phyloP scores from a whole-genome alignment of 2,113 vertebrate genomes.

The Psammodynastes pulverulentus region DNA sequence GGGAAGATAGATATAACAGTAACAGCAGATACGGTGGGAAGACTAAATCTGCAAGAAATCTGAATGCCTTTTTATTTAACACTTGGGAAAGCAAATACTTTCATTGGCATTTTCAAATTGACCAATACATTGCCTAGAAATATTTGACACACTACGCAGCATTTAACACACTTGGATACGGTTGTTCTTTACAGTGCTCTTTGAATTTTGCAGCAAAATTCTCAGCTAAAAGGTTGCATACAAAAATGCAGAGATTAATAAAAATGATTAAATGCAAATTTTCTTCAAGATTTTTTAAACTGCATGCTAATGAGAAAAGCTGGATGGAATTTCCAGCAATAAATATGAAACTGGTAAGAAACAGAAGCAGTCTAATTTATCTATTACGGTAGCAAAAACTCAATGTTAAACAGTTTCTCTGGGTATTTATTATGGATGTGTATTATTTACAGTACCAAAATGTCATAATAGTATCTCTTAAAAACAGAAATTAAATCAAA shows the following conservation, averaged over 20 bases:
- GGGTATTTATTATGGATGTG: not conserved
- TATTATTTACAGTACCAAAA: not conserved
- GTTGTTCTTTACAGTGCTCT: not conserved
- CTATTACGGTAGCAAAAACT: not conserved
- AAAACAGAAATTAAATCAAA: not conserved
- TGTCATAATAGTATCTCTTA: not conserved
- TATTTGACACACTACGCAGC: not conserved
- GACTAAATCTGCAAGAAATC: not conserved
- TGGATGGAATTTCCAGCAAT: not conserved
- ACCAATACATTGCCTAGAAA: not conserved
- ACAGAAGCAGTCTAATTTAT: not conserved
- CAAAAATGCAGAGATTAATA: not conserved
- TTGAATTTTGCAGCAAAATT: not conserved
- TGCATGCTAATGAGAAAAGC: not conserved
- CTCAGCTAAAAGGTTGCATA: not conserved
- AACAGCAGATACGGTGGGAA: not conserved
- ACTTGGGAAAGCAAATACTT: not conserved
- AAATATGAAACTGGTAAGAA: not conserved
- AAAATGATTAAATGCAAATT: not conserved
- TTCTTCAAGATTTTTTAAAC: not conserved
- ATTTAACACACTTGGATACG: not conserved
- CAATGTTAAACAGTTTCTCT: not conserved
- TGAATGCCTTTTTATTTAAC: not conserved
- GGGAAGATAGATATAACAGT: not conserved
- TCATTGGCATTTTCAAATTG: not conserved